These are phyloP conservation scores for Entomobrya proxima DNA, from an alignment of 2,888 invertebrate species.

Conservation along the genomic window DNA sequence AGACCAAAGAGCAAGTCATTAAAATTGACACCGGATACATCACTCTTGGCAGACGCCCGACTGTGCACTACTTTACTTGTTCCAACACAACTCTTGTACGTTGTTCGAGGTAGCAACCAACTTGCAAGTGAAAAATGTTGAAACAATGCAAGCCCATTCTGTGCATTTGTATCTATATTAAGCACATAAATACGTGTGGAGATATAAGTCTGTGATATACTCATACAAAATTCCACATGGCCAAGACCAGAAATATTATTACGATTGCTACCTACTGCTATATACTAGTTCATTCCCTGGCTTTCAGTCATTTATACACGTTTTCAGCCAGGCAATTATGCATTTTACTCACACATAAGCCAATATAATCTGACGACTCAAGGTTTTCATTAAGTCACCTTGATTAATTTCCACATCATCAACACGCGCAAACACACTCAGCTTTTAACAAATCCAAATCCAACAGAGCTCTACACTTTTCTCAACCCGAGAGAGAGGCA, in stretches of 20 bases:
- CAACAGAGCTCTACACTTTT: slow-evolving; percentile 21
- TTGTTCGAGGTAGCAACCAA: background rate
- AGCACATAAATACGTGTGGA: too few species aligned
- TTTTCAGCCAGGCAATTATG: slow-evolving; percentile 61
- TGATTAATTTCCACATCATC: slow-evolving; percentile 70
- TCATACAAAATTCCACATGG: too few species aligned
- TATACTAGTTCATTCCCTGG: too few species aligned
- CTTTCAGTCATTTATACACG: slow-evolving; percentile 21
- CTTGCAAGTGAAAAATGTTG: too few species aligned
- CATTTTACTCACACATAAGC: slow-evolving; percentile 50
- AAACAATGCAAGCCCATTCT: too few species aligned
- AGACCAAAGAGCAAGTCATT: slow-evolving; percentile 72
- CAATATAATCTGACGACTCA: slow-evolving; percentile 62
- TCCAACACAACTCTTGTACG: slow-evolving; percentile 19
- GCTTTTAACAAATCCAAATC: slow-evolving; percentile 43
- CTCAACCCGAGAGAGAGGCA: background rate
- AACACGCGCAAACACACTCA: slow-evolving; percentile 64
- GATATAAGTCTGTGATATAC: too few species aligned
- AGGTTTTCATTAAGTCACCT: slow-evolving; percentile 70
- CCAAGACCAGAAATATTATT: too few species aligned
- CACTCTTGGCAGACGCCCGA: slow-evolving; percentile 71
- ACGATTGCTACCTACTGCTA: too few species aligned
- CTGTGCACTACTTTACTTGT: slow-evolving; percentile 64
- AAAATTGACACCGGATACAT: slow-evolving; percentile 75
- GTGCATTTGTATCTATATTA: too few species aligned